Base-by-base conservation (phyloP, 2,797 vertebrate species). In the Poliocrania exsul region DNA sequence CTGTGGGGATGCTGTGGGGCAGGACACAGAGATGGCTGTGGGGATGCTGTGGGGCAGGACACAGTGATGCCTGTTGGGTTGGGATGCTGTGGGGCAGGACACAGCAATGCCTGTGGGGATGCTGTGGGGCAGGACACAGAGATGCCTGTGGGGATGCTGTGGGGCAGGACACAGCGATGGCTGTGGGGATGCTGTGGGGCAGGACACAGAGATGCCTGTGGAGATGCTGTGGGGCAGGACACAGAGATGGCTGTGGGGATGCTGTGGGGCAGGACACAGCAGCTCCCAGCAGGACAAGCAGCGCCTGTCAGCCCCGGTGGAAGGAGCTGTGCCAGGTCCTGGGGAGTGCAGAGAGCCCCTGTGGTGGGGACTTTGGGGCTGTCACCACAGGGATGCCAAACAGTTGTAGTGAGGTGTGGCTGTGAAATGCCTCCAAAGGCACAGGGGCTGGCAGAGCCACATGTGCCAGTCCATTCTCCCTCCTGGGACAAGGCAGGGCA, bases 401-500 rank as follows among this genome's bases (percentile, higher is more conserved):
- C 2, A 6, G 16, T 58, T 24, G 19, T 33, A 8, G 2, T 19
- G 42, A 64, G 33, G 7, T 1, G 8, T 1, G 13, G 33, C 31
- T 71, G 20, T 17, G 62, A 56, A 40, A 28, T 4, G 4, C 13
- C 75, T 35, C 20, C 46, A 20, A 28, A 40, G 26, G 16, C 38
- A 15, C 10, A 3, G 23, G 49, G 54, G 28, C 40, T 35, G 64
- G 58, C 57, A 58, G 64, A 31, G 11, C 35, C 57, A 5, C 7
- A 6, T 0, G 5, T 25, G 17, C 56, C 58, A 26, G 1, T 10
- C 73, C 33, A 1, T 4, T 10, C 21, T 72, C 26, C 46, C 10
- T n/a, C 23, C 23, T 3, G 4, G 5, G 53, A 8, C 2, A 11
- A 2, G n/a, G 8, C 11, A 18, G n/a, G n/a, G 8, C 11, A 18